These are phyloP conservation scores for Fulica atra DNA, from an alignment of 2,113 vertebrate genomes.

Conservation along the genomic window DNA sequence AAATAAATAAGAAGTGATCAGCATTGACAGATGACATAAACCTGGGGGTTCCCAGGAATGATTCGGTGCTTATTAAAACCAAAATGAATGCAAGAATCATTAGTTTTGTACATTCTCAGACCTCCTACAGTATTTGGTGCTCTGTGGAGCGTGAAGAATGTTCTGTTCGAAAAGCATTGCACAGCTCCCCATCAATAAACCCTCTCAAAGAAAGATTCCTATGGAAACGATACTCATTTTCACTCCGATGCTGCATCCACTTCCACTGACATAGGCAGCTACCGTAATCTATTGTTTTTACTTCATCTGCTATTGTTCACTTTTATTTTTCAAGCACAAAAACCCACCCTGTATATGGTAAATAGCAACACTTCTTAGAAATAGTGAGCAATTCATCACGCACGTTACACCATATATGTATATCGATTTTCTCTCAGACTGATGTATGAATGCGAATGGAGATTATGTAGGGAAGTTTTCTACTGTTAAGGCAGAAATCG, in stretches of 20 bases:
- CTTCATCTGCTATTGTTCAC: background rate
- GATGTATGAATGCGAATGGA: background rate
- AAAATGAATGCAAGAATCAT: background rate
- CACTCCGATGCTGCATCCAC: background rate
- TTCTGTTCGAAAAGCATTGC: background rate
- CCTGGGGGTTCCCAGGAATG: background rate
- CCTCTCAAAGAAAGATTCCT: background rate
- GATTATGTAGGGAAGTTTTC: background rate
- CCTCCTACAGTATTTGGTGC: background rate
- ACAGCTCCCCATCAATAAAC: background rate
- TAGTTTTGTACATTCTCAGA: background rate
- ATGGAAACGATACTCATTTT: background rate
- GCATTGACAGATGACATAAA: background rate
- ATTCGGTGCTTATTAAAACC: background rate
- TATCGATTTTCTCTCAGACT: conserved; percentile 6
- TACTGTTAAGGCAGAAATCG: background rate
- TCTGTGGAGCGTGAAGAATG: background rate
- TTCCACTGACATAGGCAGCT: background rate
- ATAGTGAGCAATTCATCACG: background rate
- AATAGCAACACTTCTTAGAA: background rate
- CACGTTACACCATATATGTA: background rate
- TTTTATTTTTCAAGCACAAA: background rate
- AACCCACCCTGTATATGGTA: background rate
- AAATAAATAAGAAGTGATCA: background rate
- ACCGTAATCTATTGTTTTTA: background rate